Evolutionary conservation across 2,888 invertebrate genomes (phyloP).

Genomic region (Galerucella nymphaeae): DNA sequence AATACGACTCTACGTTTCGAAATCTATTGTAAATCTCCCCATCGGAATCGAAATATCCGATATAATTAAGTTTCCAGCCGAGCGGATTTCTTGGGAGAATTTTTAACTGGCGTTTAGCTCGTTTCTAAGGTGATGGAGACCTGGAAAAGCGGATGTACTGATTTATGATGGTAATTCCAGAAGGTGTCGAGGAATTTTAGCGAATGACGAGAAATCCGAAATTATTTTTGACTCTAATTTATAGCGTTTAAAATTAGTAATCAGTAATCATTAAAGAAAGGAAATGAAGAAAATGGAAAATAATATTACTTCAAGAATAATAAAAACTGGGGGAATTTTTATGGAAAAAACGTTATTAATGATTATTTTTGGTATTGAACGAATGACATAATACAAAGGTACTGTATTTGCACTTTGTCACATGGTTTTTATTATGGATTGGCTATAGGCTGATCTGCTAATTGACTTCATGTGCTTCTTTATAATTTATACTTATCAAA

Average conservation of each 20-base stretch:
- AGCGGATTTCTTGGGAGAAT: conserved; percentile 57
- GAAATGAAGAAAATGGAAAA: background rate
- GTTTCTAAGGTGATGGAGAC: conserved; percentile 27
- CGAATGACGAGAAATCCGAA: background rate
- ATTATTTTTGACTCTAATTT: background rate
- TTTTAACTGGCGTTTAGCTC: conserved; percentile 28
- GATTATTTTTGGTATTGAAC: too few species aligned
- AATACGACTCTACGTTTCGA: conserved; percentile 43
- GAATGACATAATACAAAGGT: too few species aligned
- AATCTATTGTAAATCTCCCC: conserved; percentile 62
- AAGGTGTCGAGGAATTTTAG: conserved; percentile 13
- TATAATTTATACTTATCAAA: too few species aligned
- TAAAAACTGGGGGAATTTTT: background rate
- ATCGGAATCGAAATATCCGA: conserved; percentile 61
- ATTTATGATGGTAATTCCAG: conserved; percentile 16
- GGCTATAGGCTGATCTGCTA: too few species aligned
- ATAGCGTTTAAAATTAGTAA: background rate
- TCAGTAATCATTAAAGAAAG: background rate
- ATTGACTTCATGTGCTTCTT: too few species aligned
- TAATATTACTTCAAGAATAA: background rate
- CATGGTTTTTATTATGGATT: too few species aligned
- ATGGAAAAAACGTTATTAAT: too few species aligned
- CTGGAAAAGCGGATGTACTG: conserved; percentile 16
- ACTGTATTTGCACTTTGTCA: too few species aligned
- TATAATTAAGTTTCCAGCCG: conserved; percentile 63